Evolutionary conservation across 1,140 invertebrate genomes (phyloP).

Genomic region (Hycleus cichorii): DNA sequence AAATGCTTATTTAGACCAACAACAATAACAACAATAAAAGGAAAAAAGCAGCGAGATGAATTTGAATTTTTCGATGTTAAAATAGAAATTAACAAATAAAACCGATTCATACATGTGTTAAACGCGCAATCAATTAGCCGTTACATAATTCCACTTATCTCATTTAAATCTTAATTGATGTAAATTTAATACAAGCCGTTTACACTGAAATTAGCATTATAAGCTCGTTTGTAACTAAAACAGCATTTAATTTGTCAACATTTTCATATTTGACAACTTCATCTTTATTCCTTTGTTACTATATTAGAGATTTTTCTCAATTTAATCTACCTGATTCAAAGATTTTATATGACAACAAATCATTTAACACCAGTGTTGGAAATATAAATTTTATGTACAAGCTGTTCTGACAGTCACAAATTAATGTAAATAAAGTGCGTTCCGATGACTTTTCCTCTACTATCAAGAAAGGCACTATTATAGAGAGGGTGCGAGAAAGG

Average conservation of each 20-base stretch:
- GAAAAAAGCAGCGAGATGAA: too few relatives aligned
- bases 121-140: not conserved
- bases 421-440: slow-evolving; percentile 38
- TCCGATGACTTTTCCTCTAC: slow-evolving; percentile 37
- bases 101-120: too few relatives aligned
- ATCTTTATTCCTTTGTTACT: not conserved
- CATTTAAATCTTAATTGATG: slow-evolving; percentile 18
- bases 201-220: slow-evolving; percentile 12
- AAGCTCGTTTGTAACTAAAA: slow-evolving; percentile 12
- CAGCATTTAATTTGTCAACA: slow-evolving; percentile 10
- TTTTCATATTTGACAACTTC: slow-evolving; percentile 5
- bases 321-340: too few relatives aligned
- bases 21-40: too few relatives aligned
- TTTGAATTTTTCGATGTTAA: too few relatives aligned
- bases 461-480: slow-evolving; percentile 23
- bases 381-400: slow-evolving; percentile 35
- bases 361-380: too few relatives aligned
- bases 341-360: too few relatives aligned
- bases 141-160: slow-evolving; percentile 10
- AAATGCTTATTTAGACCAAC: not conserved
- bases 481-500: slow-evolving; percentile 24
- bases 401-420: slow-evolving; percentile 36
- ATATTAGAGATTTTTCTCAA: too few relatives aligned
- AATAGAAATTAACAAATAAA: too few relatives aligned
- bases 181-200: slow-evolving; percentile 13